Conservation (phyloP, 1,140 invertebrate genomes). For the Drosophila micromelanica region DNA sequence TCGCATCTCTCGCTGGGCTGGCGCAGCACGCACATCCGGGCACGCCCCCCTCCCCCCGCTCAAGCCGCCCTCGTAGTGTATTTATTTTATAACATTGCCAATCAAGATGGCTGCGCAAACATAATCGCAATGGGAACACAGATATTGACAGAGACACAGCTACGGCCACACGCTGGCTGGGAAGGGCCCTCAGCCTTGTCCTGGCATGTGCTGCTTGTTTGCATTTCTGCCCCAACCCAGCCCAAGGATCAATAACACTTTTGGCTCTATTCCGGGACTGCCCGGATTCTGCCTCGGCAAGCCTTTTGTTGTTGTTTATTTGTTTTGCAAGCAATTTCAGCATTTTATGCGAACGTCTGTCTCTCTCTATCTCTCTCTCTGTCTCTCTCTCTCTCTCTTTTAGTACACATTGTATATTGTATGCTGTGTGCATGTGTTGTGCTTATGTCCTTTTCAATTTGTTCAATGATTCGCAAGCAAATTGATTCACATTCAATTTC, state of each 20-base stretch:
- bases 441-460: constrained; percentile 81
- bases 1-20: constrained; percentile 5
- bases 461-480: constrained; percentile 84
- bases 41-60: constrained; percentile 17
- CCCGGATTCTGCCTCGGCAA: constrained; percentile 28
- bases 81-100: constrained; percentile 84
- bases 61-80: constrained; percentile 64
- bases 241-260: constrained; percentile 81
- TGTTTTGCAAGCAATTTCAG: constrained; percentile 81
- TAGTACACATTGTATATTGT: constrained; percentile 11
- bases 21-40: constrained; percentile 63
- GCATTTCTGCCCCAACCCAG: constrained; percentile 43
- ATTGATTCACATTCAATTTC: constrained; percentile 84
- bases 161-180: constrained; percentile 3
- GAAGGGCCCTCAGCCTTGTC: constrained; percentile 24
- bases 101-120: constrained; percentile 84
- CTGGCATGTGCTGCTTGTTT: constrained; percentile 64
- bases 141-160: constrained; percentile 44
- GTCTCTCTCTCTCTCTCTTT: not conserved
- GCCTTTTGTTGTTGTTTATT: constrained; percentile 74
- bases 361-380: not conserved
- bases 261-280: constrained; percentile 69
- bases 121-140: constrained; percentile 72
- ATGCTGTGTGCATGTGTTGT: constrained; percentile 50
- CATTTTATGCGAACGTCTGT: constrained; percentile 26